Evolutionary conservation across 2,113 vertebrate genomes (phyloP).

Genomic region (Porphyrio hochstetteri): DNA sequence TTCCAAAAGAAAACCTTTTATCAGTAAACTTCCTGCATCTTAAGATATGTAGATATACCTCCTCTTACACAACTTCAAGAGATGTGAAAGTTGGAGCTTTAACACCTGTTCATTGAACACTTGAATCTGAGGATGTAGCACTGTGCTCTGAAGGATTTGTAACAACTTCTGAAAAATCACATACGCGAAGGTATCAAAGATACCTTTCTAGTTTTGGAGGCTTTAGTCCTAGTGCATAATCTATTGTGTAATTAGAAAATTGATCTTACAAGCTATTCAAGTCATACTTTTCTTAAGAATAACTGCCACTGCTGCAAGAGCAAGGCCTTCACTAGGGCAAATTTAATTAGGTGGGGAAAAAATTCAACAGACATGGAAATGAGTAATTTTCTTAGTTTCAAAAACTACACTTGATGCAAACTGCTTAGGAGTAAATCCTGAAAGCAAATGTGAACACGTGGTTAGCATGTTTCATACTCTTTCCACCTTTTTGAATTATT

Average conservation of each 20-base stretch:
- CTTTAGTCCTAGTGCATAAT: neutral
- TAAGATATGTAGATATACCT: neutral
- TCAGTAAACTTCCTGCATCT: neutral
- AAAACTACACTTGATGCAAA: neutral
- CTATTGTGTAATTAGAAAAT: neutral
- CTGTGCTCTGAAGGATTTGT: conserved; percentile 42
- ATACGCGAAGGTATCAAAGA: neutral
- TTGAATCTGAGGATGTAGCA: neutral
- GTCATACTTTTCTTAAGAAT: neutral
- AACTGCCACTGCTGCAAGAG: neutral
- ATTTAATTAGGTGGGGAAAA: neutral
- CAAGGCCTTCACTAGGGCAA: neutral
- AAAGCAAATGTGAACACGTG: neutral
- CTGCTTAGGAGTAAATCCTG: neutral
- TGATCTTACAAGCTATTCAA: neutral
- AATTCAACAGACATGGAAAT: neutral
- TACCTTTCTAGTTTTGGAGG: neutral
- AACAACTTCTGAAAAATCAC: conserved; percentile 5
- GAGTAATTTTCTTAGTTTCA: neutral
- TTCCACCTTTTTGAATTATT: neutral
- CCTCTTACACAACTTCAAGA: neutral
- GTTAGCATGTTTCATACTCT: neutral
- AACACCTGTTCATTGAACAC: neutral
- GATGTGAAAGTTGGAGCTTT: neutral
- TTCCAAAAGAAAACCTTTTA: neutral